Conservation (phyloP, 2,113 vertebrate species). For the Eidolon helvum region DNA sequence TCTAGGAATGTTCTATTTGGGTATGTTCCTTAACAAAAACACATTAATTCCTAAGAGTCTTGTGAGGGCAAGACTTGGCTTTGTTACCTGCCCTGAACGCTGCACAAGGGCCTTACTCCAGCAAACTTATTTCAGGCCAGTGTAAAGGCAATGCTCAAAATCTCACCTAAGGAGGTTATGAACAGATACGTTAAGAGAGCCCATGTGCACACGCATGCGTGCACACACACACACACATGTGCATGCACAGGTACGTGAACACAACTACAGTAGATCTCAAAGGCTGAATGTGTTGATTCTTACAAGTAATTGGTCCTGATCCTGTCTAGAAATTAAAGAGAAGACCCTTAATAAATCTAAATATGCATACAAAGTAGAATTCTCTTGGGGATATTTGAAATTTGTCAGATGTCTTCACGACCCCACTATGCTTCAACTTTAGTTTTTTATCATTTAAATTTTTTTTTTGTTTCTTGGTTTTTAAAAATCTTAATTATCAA, state of each 20-base stretch:
- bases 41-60: background rate
- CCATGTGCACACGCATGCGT: rapidly evolving
- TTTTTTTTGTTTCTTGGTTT: background rate
- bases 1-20: background rate
- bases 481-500: background rate
- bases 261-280: background rate
- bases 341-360: background rate
- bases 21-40: background rate
- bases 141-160: background rate
- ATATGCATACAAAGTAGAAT: background rate
- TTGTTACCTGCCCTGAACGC: background rate
- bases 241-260: too few relatives aligned
- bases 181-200: background rate
- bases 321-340: background rate
- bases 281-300: background rate
- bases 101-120: background rate
- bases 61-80: background rate
- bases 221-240: rapidly evolving
- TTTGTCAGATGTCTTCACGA: background rate
- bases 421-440: background rate
- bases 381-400: background rate
- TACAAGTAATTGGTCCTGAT: background rate
- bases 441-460: background rate
- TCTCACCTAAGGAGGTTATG: background rate
- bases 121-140: background rate